Evolutionary conservation across 2,113 vertebrate species (phyloP), one percentile per base, ranked within the genome.

Genomic region (Chauna torquata): DNA sequence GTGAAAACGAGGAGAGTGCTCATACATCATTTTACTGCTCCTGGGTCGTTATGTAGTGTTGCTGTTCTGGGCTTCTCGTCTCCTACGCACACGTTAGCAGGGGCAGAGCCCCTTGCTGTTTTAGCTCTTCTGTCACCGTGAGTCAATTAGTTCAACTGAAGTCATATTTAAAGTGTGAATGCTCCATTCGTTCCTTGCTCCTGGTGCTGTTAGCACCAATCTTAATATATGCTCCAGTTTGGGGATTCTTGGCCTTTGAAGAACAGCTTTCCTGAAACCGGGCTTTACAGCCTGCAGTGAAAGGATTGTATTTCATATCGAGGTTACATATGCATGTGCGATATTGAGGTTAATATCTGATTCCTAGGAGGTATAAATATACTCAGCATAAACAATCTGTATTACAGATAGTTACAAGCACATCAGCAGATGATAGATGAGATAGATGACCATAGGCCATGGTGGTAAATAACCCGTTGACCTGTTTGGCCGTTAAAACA

Each of bases 1-100:
- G 82, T 95, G 96, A 95, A 93, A 83, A 78, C 4, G 50, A 82
- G 92, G 68, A 82, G 94, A 78, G 95, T 58, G 91, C 88, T 90
- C 95, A 30, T 97, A 94, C 83, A 97, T 97, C 97, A 95, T 85
- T 77, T 57, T 86, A 4, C 65, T 68, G 96, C 93, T 95, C 75
- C 90, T 86, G 86, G 91, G 52, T 88, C 32, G 6, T 38, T 84
- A 62, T 16, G 58, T 55, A 40, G 82, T 6, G 34, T 36, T 69
- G 44, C 83, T 70, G 44, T 11, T 75, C 79, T 18, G 62, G 55
- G n/a, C 16, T 82, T 40, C 90, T 97, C 83, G 64, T 94, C 88
- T 80, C 87, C 65, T 77, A 12, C 2, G 0, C 78, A 13, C 24
- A 2, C 4, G 0, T 30, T 61, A 70, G 77, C 77, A 50, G 52